A percentile compares a stretch with the other conserved stretches of the same genome.
These are phyloP conservation scores for Sipha flava DNA, from an alignment of 1,140 invertebrate genomes.

Conservation along the genomic window DNA sequence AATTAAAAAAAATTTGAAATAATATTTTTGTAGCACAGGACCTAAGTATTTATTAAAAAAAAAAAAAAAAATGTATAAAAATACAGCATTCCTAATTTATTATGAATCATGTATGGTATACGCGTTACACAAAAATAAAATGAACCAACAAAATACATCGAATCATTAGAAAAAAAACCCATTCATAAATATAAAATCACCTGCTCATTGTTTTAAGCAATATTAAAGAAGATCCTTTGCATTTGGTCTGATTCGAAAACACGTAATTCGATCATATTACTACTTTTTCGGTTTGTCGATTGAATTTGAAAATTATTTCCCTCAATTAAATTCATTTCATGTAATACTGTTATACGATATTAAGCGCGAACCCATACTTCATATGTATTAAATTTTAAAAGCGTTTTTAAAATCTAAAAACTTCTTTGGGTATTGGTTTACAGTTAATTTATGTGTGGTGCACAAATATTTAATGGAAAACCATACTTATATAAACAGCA, in stretches of 20 bases:
- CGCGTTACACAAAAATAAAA: too few species aligned
- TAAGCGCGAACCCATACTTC: neutral
- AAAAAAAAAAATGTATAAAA: too few species aligned
- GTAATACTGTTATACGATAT: neutral
- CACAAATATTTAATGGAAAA: conserved; percentile 3
- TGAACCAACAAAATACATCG: too few species aligned
- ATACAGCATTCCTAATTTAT: too few species aligned
- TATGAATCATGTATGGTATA: too few species aligned
- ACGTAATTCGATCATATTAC: neutral
- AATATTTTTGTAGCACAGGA: too few species aligned
- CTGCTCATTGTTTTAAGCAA: neutral
- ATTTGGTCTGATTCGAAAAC: neutral
- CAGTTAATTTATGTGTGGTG: neutral
- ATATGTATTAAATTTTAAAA: neutral
- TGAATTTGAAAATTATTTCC: neutral
- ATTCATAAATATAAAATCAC: too few species aligned
- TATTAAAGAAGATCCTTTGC: neutral
- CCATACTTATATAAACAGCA: neutral
- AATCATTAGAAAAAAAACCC: neutral
- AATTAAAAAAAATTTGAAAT: too few species aligned
- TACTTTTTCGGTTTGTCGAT: neutral
- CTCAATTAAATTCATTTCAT: neutral
- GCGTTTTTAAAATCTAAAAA: neutral
- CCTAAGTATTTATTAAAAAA: too few species aligned
- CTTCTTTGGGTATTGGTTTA: neutral